Percentiles rank a stretch among this genome's conserved stretches.
Conservation (phyloP, 2,888 invertebrate species). For the Epistrophe eligans region DNA sequence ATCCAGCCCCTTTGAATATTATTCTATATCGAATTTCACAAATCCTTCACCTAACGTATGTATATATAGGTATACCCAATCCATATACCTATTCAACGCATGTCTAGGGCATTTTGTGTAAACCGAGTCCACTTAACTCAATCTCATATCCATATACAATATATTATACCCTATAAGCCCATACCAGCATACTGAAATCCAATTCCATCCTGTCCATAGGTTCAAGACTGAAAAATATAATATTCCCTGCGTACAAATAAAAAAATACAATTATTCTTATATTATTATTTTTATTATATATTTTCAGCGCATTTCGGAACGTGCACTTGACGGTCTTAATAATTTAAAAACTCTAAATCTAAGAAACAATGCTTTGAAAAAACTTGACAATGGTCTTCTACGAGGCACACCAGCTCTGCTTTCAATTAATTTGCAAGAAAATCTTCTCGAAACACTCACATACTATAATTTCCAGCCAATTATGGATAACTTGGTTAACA, state of each 20-base stretch:
- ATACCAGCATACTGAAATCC: slow-evolving; percentile 34
- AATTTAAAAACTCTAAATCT: slow-evolving; percentile 89
- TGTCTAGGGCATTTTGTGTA: slow-evolving; percentile 5
- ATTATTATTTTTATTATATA: slow-evolving; percentile 4
- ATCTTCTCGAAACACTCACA: slow-evolving; percentile 90
- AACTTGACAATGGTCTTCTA: slow-evolving; percentile 89
- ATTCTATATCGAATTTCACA: slow-evolving; percentile 29
- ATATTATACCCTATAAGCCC: background rate
- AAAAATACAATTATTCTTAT: background rate
- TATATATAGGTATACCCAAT: no score
- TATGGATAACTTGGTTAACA: slow-evolving; percentile 90
- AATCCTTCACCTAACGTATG: slow-evolving; percentile 1
- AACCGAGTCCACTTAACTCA: slow-evolving; percentile 24
- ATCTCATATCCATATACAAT: slow-evolving; percentile 11
- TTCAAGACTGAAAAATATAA: background rate
- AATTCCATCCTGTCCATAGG: slow-evolving; percentile 20
- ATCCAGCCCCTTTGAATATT: slow-evolving; percentile 1
- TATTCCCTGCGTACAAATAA: background rate
- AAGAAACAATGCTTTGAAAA: slow-evolving; percentile 90
- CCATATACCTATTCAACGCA: no score
- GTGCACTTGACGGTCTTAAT: slow-evolving; percentile 90
- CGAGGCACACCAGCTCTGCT: slow-evolving; percentile 89
- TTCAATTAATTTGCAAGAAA: slow-evolving; percentile 91
- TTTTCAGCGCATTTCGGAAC: slow-evolving; percentile 88
- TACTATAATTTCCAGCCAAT: slow-evolving; percentile 90